Evolutionary conservation across 2,113 vertebrate species (phyloP), one percentile per base, ranked within the genome.

Genomic region (Tautogolabrus adspersus): DNA sequence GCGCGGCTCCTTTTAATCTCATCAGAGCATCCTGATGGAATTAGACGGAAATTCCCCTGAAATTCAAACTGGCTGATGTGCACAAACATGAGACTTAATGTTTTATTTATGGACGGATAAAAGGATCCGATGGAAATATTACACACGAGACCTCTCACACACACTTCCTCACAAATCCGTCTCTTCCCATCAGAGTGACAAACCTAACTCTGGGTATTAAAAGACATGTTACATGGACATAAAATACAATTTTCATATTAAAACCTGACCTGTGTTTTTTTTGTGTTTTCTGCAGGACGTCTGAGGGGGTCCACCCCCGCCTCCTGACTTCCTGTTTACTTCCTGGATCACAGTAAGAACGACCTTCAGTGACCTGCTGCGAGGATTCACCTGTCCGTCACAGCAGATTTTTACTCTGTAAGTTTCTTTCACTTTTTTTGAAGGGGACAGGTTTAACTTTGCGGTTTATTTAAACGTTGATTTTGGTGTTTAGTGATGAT

Each of bases 301-400:
- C 84, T 89, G 84, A 87, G 84, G 85, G 83, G 74, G 77, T 81
- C 56, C 75, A 51, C 85, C 85, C 82, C 87, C 60, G n/a, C 77
- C 67, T 70, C 71, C 65, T 30, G 49, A 78, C 73, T 55, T 54
- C 58, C 66, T 85, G 38, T 46, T 62, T 34, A 44, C 59, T 40
- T 64, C 49, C 44, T 47, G 21, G 21, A 42, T 16, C 44, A 2
- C 15, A 13, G 49, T 47, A 37, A 62, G 5, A 16, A 37, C 38
- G 47, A 44, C 62, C 63, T 26, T 40, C 6, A 1, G 56, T 67
- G 60, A 54, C 8, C 16, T 6, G 30, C 62, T 22, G 40, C n/a
- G 64, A 74, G 60, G 54, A 26, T 15, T 30, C 78, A 22, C 9
- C 38, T 44, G 54, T 57, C n/a, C 2, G 1, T 58, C 42, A 5